Evolutionary conservation across 1,140 invertebrate species (phyloP).

Genomic region (Drosophila quadrilineata): DNA sequence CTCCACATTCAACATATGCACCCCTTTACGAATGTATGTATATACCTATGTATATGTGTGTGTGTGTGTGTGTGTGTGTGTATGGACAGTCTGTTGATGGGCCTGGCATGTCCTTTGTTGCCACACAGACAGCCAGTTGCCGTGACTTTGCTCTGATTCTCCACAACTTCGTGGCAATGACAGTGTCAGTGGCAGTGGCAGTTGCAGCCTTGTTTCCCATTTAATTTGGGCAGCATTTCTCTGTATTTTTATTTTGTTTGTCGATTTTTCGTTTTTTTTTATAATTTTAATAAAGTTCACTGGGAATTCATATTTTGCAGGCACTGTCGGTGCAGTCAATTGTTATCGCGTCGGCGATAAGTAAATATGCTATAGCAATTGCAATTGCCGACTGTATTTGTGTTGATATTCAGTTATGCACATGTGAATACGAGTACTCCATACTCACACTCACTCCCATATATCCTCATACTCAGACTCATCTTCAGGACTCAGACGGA

Average conservation of each 20-base stretch:
- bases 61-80: slow-evolving; percentile 17
- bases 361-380: slow-evolving; percentile 52
- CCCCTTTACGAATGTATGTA: no score
- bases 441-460: neutral
- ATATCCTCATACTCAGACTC: neutral
- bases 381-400: slow-evolving; percentile 38
- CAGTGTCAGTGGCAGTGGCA: no score
- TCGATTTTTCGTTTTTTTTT: slow-evolving; percentile 13
- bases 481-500: neutral
- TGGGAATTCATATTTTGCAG: slow-evolving; percentile 46
- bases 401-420: slow-evolving; percentile 20
- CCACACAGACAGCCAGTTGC: slow-evolving; percentile 5
- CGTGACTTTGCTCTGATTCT: slow-evolving; percentile 11
- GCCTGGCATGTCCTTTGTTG: slow-evolving; percentile 51
- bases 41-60: slow-evolving; percentile 19
- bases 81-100: neutral
- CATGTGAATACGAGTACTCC: slow-evolving; percentile 15
- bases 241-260: neutral
- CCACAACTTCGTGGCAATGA: no score
- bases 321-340: slow-evolving; percentile 50
- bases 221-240: slow-evolving; percentile 62
- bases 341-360: slow-evolving; percentile 63
- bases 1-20: neutral
- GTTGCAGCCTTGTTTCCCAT: slow-evolving; percentile 59
- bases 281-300: slow-evolving; percentile 75